Percentiles rank a stretch among this genome's conserved stretches.
Evolutionary conservation across 2,113 vertebrate genomes (phyloP).

Genomic region (Casuarius casuarius): DNA sequence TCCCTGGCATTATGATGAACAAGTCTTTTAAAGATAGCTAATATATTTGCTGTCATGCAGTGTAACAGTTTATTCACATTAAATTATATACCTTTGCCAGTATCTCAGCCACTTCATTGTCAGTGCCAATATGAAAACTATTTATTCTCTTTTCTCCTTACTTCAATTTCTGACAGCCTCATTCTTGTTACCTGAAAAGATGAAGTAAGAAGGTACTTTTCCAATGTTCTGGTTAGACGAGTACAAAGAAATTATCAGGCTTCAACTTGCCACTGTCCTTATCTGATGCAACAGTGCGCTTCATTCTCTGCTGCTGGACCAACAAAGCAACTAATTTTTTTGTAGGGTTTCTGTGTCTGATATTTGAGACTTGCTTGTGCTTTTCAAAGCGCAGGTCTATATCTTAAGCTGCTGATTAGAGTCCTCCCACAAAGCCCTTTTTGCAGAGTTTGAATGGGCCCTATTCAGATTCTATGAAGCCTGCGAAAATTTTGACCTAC

Average conservation of each 20-base stretch:
- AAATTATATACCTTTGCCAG: conserved; percentile 13
- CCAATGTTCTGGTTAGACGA: background rate
- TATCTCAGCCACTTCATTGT: background rate
- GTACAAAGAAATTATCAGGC: background rate
- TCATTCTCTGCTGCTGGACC: background rate
- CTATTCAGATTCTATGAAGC: background rate
- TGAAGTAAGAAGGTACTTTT: background rate
- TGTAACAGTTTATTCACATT: conserved; percentile 15
- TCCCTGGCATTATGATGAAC: background rate
- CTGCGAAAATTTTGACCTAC: background rate
- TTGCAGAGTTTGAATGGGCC: background rate
- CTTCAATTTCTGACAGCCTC: background rate
- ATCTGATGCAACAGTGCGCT: background rate
- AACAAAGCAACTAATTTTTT: background rate
- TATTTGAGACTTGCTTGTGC: background rate
- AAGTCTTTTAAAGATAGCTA: conserved; percentile 7
- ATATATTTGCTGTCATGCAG: background rate
- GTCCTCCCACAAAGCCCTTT: background rate
- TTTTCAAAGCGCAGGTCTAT: background rate
- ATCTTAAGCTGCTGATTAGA: background rate
- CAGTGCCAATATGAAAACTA: conserved; percentile 13
- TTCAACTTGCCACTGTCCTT: conserved; percentile 2
- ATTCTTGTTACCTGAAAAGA: conserved; percentile 36
- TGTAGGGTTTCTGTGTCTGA: background rate
- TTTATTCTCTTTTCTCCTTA: conserved; percentile 9